These are phyloP conservation scores for Heliconius ismenius DNA, from an alignment of 2,888 invertebrate species.

Conservation along the genomic window DNA sequence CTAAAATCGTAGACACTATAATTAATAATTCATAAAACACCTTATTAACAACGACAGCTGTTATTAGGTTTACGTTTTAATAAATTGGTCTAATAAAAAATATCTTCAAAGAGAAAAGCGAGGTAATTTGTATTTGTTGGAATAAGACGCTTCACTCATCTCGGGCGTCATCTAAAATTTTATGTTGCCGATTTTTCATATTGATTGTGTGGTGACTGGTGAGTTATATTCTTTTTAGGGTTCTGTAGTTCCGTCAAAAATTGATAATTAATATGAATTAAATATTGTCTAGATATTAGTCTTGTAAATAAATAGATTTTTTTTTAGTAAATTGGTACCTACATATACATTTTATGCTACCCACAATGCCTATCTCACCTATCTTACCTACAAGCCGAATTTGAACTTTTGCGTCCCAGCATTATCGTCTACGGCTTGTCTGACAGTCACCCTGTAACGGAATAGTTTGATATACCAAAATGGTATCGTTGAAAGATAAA, in stretches of 20 bases:
- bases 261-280: no score
- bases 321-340: no score
- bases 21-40: not conserved
- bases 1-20: not conserved
- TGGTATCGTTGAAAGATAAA: not conserved
- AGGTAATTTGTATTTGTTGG: conserved; percentile 19
- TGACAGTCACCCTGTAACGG: no score
- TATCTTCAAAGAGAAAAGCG: conserved; percentile 16
- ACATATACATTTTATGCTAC: no score
- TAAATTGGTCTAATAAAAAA: conserved; percentile 21
- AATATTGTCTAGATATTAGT: no score
- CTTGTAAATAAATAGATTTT: no score
- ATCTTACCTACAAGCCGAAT: no score
- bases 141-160: conserved; percentile 13
- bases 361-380: no score
- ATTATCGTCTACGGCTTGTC: no score
- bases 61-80: conserved; percentile 16
- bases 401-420: no score
- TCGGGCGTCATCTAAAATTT: conserved; percentile 23
- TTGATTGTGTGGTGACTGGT: conserved; percentile 10
- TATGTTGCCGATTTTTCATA: conserved; percentile 19
- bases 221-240: not conserved
- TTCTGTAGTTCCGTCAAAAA: not conserved
- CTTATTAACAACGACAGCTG: not conserved
- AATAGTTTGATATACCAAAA: not conserved